Base-by-base conservation (phyloP, 2,797 vertebrate genomes). In the Lacerta bilineata region DNA sequence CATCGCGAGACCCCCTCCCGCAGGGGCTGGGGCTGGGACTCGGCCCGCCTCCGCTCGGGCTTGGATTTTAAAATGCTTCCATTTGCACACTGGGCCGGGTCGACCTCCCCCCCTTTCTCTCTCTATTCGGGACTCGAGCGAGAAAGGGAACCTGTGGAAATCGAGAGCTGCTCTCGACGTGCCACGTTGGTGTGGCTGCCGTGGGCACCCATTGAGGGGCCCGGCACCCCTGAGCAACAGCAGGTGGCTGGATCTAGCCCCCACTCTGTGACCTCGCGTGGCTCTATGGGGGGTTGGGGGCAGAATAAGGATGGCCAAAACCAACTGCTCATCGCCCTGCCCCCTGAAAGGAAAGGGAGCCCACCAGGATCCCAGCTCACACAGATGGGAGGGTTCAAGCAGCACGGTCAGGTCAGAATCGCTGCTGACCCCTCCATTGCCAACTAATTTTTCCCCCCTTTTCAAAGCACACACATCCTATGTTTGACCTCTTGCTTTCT, bases 41-140 rank as follows among this genome's bases (percentile, higher is more conserved):
- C 4, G 1, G 55, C 0, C 0, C 69, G 80, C 86, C 74, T 1
- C 55, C 90, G 83, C 81, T 64, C 29, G 33, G 83, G 66, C 74
- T 61, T 3, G 4, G 79, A 78, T 89, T 91, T 83, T 0, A 10
- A 39, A 55, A 92, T 83, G 92, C 86, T 0, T 0, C 39, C 0
- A 1, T 88, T 89, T 84, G 86, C 41, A 80, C 92, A 80, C 92
- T 92, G 92, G 87, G 85, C 80, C 0, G 3, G 81, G 85, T 87
- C 36, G 80, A 3, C 6, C 1, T 66, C 1, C 75, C 50, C 61
- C 61, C 0, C 75, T 43, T 74, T 89, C 88, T 83, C 80, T 90
- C 89, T 3, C 23, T 64, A 5, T 83, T 82, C 84, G 86, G 83
- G 36, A 0, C 0, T 64, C 6, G 0, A 15, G 43, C 5, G 75